These are phyloP conservation scores for Gobio gobio DNA, from an alignment of 2,113 vertebrate genomes.

Conservation along the genomic window DNA sequence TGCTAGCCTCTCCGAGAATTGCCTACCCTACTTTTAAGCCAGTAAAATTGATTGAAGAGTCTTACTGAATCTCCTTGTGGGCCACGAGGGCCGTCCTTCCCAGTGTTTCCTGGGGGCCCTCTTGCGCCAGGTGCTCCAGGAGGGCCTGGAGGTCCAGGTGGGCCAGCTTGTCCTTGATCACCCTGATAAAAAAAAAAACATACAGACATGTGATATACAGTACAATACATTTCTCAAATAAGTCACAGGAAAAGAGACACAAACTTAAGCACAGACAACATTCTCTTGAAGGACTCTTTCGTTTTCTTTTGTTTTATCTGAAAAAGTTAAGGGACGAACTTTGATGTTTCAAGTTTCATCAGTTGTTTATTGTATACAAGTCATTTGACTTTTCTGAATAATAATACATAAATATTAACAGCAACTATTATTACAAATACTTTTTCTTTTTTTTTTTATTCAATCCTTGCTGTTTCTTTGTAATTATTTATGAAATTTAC, in stretches of 20 bases:
- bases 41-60: constrained; percentile 12
- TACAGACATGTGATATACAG: constrained; percentile 3
- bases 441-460: no score
- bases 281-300: background rate
- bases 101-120: constrained; percentile 91
- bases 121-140: constrained; percentile 88
- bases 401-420: background rate
- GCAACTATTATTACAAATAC: no score
- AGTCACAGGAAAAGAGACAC: background rate
- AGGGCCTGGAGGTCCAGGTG: constrained; percentile 85
- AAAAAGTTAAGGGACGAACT: background rate
- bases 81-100: constrained; percentile 91
- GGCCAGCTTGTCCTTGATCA: constrained; percentile 89
- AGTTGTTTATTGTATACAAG: background rate
- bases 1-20: no score
- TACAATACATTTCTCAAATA: background rate
- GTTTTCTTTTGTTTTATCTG: background rate
- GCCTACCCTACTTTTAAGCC: background rate
- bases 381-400: background rate
- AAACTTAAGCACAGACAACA: background rate
- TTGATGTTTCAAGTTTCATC: background rate
- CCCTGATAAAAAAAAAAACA: constrained; percentile 75
- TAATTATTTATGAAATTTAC: no score
- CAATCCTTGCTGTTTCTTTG: background rate
- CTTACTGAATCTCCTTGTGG: constrained; percentile 85